Evolutionary conservation across 2,888 invertebrate genomes (phyloP).

Genomic region (Craniophora ligustri): DNA sequence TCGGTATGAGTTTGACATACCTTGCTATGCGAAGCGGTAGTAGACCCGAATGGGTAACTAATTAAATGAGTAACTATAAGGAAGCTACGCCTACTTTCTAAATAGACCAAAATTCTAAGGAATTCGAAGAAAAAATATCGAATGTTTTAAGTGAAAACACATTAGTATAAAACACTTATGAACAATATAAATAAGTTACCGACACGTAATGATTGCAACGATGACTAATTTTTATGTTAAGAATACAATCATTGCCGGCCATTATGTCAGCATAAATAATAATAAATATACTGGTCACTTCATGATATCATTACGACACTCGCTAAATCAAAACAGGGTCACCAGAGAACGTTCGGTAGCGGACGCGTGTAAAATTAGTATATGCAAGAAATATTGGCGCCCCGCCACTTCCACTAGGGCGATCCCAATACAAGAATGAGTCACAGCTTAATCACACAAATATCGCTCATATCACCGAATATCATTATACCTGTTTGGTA

Average conservation of each 20-base stretch:
- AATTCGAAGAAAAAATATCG: too few species aligned
- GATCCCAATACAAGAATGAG: slow-evolving; percentile 46
- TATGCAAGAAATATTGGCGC: slow-evolving; percentile 40
- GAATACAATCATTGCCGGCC: slow-evolving; percentile 2
- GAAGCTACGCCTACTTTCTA: too few species aligned
- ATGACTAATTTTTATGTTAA: slow-evolving; percentile 37
- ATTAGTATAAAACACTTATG: too few species aligned
- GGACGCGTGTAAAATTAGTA: slow-evolving; percentile 35
- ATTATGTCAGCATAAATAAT: slow-evolving; percentile 5
- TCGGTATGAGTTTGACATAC: too few species aligned
- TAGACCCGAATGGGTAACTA: too few species aligned
- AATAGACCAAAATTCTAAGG: too few species aligned
- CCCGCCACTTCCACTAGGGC: slow-evolving; percentile 36
- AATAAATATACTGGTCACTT: slow-evolving; percentile 1
- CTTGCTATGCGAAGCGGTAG: too few species aligned
- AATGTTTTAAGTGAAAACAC: too few species aligned
- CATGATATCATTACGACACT: slow-evolving; percentile 27
- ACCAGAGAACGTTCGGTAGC: slow-evolving; percentile 23
- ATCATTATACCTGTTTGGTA: slow-evolving; percentile 27
- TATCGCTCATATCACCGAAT: slow-evolving; percentile 37
- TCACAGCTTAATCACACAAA: slow-evolving; percentile 29
- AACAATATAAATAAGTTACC: too few species aligned
- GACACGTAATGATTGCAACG: slow-evolving; percentile 3
- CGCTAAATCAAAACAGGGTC: slow-evolving; percentile 43
- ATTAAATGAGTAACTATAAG: too few species aligned